A percentile compares a stretch with the other conserved stretches of the same genome.
Evolutionary conservation across 2,113 vertebrate species (phyloP).

Genomic region (Scomber scombrus): DNA sequence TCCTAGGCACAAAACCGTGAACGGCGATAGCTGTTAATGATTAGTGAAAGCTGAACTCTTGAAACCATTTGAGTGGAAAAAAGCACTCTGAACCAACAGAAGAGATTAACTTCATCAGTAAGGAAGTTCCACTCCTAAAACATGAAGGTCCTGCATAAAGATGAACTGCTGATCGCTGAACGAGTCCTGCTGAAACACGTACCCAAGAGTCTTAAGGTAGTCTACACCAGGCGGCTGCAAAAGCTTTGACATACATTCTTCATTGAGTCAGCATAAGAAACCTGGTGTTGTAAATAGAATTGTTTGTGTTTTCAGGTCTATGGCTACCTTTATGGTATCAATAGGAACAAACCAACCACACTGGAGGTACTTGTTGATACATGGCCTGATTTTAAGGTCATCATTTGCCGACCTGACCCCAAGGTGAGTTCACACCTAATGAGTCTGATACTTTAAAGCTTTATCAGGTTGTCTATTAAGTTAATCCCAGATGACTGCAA

Average conservation of each 20-base stretch:
- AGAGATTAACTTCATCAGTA: background rate
- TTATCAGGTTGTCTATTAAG: too few relatives aligned
- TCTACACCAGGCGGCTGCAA: too few relatives aligned
- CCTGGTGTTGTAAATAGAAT: background rate
- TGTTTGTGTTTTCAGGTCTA: slow-evolving; percentile 58
- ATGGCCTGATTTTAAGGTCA: slow-evolving; percentile 79
- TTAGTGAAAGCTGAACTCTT: background rate
- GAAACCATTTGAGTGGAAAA: background rate
- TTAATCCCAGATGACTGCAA: too few relatives aligned
- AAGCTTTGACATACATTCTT: background rate
- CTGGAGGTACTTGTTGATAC: slow-evolving; percentile 69
- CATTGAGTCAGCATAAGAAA: too few relatives aligned
- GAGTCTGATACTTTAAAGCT: fast-evolving
- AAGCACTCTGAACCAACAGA: background rate
- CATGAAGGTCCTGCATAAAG: slow-evolving; percentile 72
- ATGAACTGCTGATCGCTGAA: slow-evolving; percentile 67
- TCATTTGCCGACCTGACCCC: slow-evolving; percentile 61
- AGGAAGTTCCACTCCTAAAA: background rate
- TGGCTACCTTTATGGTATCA: slow-evolving; percentile 60
- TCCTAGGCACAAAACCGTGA: background rate
- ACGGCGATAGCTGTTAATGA: slow-evolving; percentile 3
- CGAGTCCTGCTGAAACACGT: slow-evolving; percentile 55
- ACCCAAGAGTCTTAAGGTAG: slow-evolving; percentile 73
- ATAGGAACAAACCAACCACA: slow-evolving; percentile 65
- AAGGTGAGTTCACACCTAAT: slow-evolving; percentile 28